Percentiles rank a stretch among this genome's conserved stretches.
Conservation (phyloP, 2,888 invertebrate genomes). For the Eutolmus rufibarbis region DNA sequence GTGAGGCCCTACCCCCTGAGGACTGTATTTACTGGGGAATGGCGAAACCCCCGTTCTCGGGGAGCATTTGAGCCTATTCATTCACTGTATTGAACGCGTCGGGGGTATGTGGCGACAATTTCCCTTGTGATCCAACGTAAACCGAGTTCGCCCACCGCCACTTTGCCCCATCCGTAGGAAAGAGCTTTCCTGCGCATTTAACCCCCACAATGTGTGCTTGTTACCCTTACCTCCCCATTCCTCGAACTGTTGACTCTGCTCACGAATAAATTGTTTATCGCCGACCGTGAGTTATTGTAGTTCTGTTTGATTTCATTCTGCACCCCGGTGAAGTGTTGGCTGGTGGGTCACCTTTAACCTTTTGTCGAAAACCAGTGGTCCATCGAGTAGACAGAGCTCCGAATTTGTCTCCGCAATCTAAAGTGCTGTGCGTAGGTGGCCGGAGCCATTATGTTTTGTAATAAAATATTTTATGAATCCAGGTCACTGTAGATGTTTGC, state of each 20-base stretch:
- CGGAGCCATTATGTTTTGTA: not conserved
- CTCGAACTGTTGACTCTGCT: not conserved
- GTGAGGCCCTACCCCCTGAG: not conserved
- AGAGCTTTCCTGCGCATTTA: slow-evolving; percentile 13
- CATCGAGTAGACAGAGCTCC: not conserved
- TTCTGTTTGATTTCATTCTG: not conserved
- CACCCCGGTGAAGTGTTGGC: not conserved
- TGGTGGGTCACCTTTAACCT: slow-evolving; percentile 15
- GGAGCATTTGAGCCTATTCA: not conserved
- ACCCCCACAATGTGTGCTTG: not conserved
- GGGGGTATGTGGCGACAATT: slow-evolving; percentile 3
- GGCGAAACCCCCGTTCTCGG: not conserved
- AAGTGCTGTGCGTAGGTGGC: not conserved
- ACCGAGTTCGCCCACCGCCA: not conserved
- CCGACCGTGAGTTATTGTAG: not conserved
- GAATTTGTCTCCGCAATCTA: not conserved
- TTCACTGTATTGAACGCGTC: not conserved
- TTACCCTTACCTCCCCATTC: not conserved
- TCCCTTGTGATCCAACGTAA: slow-evolving; percentile 6
- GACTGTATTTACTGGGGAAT: not conserved
- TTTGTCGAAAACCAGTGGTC: not conserved
- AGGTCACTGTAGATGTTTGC: not conserved
- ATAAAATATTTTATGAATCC: not conserved
- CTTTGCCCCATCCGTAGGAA: not conserved
- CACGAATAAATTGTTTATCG: not conserved